Evolutionary conservation across 2,888 invertebrate genomes (phyloP).

Genomic region (Heteromurus nitidus): DNA sequence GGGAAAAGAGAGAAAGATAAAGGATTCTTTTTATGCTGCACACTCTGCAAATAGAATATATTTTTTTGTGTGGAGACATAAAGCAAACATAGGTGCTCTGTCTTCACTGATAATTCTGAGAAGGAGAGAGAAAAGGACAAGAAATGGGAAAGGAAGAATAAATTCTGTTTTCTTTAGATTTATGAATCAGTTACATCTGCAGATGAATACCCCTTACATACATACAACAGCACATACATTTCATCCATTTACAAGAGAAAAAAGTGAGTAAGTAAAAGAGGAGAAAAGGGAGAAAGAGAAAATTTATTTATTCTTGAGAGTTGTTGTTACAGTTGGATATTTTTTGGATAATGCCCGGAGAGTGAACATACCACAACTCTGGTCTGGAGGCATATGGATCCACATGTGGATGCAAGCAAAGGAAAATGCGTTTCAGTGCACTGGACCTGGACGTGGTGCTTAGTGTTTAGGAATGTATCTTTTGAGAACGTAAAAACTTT

Average conservation of each 20-base stretch:
- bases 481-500: constrained; percentile 45
- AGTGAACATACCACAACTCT: not conserved
- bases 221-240: not conserved
- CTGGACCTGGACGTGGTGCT: too few species aligned
- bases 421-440: too few species aligned
- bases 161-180: not conserved
- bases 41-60: too few species aligned
- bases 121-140: not conserved
- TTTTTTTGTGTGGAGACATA: too few species aligned
- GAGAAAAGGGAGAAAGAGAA: not conserved
- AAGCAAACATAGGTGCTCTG: too few species aligned
- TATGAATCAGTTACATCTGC: not conserved
- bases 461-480: too few species aligned
- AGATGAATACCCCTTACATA: not conserved
- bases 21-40: not conserved
- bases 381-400: constrained; percentile 32
- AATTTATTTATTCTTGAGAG: not conserved
- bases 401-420: too few species aligned
- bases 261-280: not conserved
- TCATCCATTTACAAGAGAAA: not conserved
- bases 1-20: not conserved
- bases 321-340: constrained; percentile 10
- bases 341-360: too few species aligned
- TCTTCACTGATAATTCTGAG: too few species aligned
- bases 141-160: not conserved